Conservation (phyloP, 2,797 vertebrate genomes). For the Morus bassanus region DNA sequence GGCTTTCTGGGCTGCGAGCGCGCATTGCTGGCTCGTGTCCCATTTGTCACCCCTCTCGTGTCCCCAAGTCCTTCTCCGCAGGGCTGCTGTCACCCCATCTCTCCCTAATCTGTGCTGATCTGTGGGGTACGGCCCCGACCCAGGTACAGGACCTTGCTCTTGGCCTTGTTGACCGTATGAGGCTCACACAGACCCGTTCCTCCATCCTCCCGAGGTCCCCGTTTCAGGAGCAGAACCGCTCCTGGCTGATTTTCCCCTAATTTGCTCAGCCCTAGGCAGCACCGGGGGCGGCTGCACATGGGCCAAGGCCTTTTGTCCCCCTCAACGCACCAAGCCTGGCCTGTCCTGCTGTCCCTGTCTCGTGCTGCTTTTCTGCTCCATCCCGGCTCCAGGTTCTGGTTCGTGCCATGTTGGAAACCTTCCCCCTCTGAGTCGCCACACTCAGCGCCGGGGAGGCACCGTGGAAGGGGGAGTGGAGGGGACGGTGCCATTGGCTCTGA, state of each 20-base stretch:
- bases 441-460: not conserved
- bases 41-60: accelerated
- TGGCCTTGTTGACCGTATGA: not conserved
- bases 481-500: not conserved
- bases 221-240: not conserved
- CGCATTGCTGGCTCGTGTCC: too few species aligned
- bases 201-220: not conserved
- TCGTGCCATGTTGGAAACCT: not conserved
- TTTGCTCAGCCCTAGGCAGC: not conserved
- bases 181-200: too few species aligned
- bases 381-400: not conserved
- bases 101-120: not conserved
- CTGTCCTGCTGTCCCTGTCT: too few species aligned
- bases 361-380: too few species aligned
- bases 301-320: not conserved
- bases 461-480: too few species aligned
- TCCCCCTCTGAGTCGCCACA: not conserved
- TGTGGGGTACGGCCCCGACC: not conserved
- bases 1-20: not conserved
- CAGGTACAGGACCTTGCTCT: not conserved
- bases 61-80: not conserved
- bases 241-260: not conserved
- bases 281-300: not conserved
- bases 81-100: not conserved
- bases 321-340: not conserved